Evolutionary conservation across 2,888 invertebrate species (phyloP).

Genomic region (Eupithecia centaureata): DNA sequence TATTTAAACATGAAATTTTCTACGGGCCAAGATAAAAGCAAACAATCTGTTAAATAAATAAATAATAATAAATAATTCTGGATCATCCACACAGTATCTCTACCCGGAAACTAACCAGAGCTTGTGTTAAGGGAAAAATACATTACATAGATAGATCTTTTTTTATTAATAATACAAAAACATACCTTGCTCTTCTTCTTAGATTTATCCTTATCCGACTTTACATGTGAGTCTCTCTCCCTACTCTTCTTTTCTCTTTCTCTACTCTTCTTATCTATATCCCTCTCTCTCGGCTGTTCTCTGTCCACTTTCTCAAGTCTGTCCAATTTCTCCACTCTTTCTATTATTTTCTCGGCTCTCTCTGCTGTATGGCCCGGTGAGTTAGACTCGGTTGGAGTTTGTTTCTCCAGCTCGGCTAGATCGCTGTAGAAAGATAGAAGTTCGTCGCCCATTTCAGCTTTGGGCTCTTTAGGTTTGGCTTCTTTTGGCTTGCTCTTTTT

Average conservation of each 20-base stretch:
- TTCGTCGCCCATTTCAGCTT: constrained; percentile 76
- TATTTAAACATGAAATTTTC: neutral
- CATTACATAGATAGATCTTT: too few relatives aligned
- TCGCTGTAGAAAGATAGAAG: constrained; percentile 83
- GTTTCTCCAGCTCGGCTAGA: constrained; percentile 77
- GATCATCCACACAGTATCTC: too few relatives aligned
- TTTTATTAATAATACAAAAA: too few relatives aligned
- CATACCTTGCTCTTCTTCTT: constrained; percentile 41
- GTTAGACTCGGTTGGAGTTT: constrained; percentile 38
- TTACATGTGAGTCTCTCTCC: constrained; percentile 33
- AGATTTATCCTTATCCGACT: constrained; percentile 38
- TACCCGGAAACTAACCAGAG: too few relatives aligned
- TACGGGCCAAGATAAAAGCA: neutral
- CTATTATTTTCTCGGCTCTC: neutral
- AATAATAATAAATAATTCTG: too few relatives aligned
- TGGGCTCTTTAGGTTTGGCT: constrained; percentile 51
- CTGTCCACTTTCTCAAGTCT: neutral
- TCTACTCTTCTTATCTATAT: constrained; percentile 16
- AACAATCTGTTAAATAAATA: too few relatives aligned
- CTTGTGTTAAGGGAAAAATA: too few relatives aligned
- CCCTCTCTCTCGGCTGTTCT: neutral
- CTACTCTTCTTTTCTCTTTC: constrained; percentile 32
- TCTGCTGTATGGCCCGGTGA: constrained; percentile 48
- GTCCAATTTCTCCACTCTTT: neutral
- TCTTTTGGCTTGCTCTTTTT: constrained; percentile 4